Evolutionary conservation across 2,888 invertebrate genomes (phyloP), one percentile per base, ranked within the genome.

Genomic region (Boloria euphrosyne): DNA sequence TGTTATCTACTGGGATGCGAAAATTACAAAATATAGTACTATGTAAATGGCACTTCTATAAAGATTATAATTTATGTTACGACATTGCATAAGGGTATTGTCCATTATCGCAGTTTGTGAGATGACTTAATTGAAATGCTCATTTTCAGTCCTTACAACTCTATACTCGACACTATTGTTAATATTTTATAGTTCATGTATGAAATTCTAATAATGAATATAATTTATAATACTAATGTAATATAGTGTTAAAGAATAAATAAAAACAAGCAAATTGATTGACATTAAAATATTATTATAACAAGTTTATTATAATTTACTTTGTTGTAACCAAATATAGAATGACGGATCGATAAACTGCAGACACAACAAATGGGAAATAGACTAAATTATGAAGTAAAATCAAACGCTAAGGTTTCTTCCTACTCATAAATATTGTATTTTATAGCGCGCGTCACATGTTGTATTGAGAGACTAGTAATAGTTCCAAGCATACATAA

Each of bases 81-180:
- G 14, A 59, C 7, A 59, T 50, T 49, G 49, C 18, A 7, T 50
- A 50, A 50, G 49, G 17, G n/a, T 46, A 55, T 47, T 43, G 46
- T 58, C 58, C 52, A 46, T 59, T 38, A 53, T 13, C 13, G 47
- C 50, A 14, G 52, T 53, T 65, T 65, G 64, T 22, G 10, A 53
- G 38, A 52, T 53, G 50, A 52, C 16, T 59, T 59, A 47, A 65
- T 59, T 53, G 31, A 65, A 59, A 46, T 13, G 47, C 47, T 65
- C n/a, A 14, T 64, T 52, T 51, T 13, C n/a, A 22, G 22, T 22
- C 22, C 22, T 22, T 1, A 22, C 22, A n/a, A n/a, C 10, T 10
- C 10, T 38, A 2, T 5, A 31, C 6, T 31, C 5, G 31, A 31
- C 10, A 10, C 7, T 38, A 38, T 38, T 10, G 2, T 1, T 31